Evolutionary conservation across 1,140 invertebrate species (phyloP).

Genomic region (Ips nitidus): DNA sequence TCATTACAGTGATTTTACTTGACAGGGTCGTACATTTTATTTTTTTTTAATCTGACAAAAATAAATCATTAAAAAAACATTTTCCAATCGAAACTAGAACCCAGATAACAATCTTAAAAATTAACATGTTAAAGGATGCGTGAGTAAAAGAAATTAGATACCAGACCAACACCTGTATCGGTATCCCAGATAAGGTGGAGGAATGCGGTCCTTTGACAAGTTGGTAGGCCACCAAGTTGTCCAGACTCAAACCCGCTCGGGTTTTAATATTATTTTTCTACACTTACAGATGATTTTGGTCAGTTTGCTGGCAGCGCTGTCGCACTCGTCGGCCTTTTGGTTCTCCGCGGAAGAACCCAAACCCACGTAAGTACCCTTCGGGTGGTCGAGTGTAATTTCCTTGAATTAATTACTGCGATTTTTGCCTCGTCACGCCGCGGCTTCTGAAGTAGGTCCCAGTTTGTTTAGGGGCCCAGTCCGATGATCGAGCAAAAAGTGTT

Average conservation of each 20-base stretch:
- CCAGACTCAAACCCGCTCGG: background rate
- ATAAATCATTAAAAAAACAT: background rate
- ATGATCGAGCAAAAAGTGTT: no score
- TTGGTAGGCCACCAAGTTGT: background rate
- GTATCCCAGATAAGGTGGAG: background rate
- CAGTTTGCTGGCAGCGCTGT: slow-evolving; percentile 19
- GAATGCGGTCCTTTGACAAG: background rate
- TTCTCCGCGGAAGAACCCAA: slow-evolving; percentile 29
- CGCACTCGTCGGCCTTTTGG: slow-evolving; percentile 33
- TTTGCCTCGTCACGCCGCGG: no score
- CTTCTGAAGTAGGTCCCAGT: no score
- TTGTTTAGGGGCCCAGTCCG: no score
- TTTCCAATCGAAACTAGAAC: background rate
- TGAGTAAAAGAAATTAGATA: background rate
- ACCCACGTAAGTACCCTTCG: slow-evolving; percentile 37
- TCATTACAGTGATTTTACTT: slow-evolving; percentile 2
- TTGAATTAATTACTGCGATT: no score
- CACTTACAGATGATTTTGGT: slow-evolving; percentile 19
- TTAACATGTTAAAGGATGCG: no score
- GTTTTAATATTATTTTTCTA: slow-evolving; percentile 1
- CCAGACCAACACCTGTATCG: background rate
- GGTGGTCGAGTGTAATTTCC: no score
- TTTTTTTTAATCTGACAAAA: background rate
- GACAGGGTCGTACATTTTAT: slow-evolving; percentile 1
- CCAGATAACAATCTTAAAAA: no score